phyloP scores from a whole-genome alignment of 2,113 vertebrate genomes.

The Benitochromis conjunctus region DNA sequence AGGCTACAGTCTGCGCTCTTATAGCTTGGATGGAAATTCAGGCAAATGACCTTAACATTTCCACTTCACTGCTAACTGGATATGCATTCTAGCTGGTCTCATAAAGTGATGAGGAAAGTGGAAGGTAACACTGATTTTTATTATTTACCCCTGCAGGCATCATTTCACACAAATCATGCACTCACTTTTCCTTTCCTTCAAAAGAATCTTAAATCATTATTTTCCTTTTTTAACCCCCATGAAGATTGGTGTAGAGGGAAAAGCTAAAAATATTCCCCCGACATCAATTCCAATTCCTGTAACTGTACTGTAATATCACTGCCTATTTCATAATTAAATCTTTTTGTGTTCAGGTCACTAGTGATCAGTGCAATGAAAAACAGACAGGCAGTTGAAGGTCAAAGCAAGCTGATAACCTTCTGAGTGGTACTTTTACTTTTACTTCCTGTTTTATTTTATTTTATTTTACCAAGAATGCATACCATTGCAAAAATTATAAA shows the following conservation, averaged over 20 bases:
- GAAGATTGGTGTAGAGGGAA: neutral
- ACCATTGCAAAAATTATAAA: neutral
- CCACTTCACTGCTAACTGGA: neutral
- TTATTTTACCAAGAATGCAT: neutral
- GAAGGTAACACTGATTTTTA: neutral
- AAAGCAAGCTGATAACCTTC: neutral
- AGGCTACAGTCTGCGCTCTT: fast-evolving
- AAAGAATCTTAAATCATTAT: neutral
- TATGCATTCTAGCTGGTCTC: neutral
- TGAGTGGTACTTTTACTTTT: neutral
- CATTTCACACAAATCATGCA: neutral
- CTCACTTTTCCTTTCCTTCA: neutral
- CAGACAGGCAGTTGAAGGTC: neutral
- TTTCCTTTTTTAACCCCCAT: neutral
- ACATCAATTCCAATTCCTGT: neutral
- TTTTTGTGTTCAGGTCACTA: neutral
- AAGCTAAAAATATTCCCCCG: neutral
- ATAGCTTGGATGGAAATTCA: neutral
- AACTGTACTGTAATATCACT: neutral
- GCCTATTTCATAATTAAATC: neutral
- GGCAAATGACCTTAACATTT: neutral
- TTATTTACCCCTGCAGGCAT: neutral
- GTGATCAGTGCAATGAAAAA: neutral
- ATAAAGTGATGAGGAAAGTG: neutral
- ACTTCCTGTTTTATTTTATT: neutral